Percentiles rank a stretch among this genome's conserved stretches.
These are phyloP conservation scores for Fratercula arctica DNA, from an alignment of 2,797 vertebrate species.

Conservation along the genomic window DNA sequence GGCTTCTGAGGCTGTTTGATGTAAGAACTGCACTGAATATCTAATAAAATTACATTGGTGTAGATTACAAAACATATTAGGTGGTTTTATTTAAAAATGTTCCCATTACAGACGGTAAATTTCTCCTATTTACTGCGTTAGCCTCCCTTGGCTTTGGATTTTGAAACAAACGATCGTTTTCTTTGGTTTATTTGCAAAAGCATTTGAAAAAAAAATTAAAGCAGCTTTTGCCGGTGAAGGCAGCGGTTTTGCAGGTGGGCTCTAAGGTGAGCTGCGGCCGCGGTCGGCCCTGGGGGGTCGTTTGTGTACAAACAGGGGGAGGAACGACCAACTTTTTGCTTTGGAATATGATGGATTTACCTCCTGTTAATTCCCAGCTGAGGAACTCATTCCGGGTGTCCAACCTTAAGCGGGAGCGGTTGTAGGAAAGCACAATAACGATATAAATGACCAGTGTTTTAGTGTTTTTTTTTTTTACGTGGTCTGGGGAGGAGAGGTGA, in stretches of 20 bases:
- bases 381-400: not conserved
- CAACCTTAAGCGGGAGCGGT: not conserved
- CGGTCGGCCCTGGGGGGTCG: not conserved
- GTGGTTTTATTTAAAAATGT: constrained; percentile 69
- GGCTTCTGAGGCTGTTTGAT: constrained; percentile 79
- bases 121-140: constrained; percentile 55
- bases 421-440: not conserved
- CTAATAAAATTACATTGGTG: constrained; percentile 76
- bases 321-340: not conserved
- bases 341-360: not conserved
- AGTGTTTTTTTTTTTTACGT: not conserved
- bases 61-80: constrained; percentile 75
- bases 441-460: not conserved
- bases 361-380: not conserved
- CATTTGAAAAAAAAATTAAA: not conserved
- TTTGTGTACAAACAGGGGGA: not conserved
- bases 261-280: not conserved
- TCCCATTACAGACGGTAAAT: constrained; percentile 37
- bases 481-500: not conserved
- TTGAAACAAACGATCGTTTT: constrained; percentile 23
- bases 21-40: constrained; percentile 70
- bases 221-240: not conserved
- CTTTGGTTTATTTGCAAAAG: constrained; percentile 28
- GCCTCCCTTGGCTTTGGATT: constrained; percentile 23
- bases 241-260: constrained; percentile 20